Evolutionary conservation across 1,140 invertebrate genomes (phyloP).

Genomic region (Heliconius congener): DNA sequence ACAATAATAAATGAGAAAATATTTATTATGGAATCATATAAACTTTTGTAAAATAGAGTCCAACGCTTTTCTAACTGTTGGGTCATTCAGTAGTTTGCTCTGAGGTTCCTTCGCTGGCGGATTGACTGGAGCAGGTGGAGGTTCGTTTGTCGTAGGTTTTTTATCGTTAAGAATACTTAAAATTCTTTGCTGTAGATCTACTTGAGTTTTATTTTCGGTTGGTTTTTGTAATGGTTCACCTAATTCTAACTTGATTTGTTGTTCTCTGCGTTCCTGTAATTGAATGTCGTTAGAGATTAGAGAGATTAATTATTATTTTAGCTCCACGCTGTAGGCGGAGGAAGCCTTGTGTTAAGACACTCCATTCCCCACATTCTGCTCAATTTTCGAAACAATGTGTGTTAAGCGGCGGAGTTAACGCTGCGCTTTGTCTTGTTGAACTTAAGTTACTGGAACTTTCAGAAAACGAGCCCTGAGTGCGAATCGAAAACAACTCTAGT

Average conservation of each 20-base stretch:
- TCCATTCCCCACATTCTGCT: too few species aligned
- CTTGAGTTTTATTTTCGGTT: slow-evolving; percentile 82
- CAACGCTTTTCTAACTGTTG: slow-evolving; percentile 88
- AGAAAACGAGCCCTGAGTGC: too few species aligned
- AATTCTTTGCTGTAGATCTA: slow-evolving; percentile 92
- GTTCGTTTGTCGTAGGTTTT: slow-evolving; percentile 50
- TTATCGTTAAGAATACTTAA: slow-evolving; percentile 89
- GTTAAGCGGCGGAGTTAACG: too few species aligned
- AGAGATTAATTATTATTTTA: background rate
- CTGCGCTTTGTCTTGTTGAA: too few species aligned
- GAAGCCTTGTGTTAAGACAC: too few species aligned
- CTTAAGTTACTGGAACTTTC: too few species aligned
- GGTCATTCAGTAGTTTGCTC: slow-evolving; percentile 84
- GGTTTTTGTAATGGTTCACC: slow-evolving; percentile 79
- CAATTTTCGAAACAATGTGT: too few species aligned
- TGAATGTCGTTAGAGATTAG: background rate
- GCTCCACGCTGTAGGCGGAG: background rate
- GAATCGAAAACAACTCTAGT: too few species aligned
- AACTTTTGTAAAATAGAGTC: slow-evolving; percentile 86
- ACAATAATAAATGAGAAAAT: background rate
- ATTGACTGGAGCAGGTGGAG: slow-evolving; percentile 39
- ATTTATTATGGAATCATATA: slow-evolving; percentile 40
- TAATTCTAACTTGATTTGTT: slow-evolving; percentile 87
- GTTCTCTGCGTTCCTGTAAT: slow-evolving; percentile 85
- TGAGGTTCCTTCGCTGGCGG: slow-evolving; percentile 40